phyloP scores from a whole-genome alignment of 2,888 invertebrate genomes.

The Aplocera efformata region DNA sequence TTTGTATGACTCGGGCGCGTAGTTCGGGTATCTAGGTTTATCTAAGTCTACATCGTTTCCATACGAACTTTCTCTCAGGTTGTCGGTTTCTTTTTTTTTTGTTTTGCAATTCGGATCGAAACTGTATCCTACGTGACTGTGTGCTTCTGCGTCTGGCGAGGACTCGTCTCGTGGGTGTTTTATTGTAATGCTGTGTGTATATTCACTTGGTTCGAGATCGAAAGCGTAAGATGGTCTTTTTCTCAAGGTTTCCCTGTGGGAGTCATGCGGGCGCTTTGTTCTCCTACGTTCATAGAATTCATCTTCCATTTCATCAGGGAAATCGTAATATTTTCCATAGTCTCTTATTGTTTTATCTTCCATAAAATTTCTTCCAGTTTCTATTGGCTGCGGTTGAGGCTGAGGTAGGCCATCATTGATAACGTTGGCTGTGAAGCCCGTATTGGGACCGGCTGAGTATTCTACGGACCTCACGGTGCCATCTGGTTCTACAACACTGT shows the following conservation, averaged over 20 bases:
- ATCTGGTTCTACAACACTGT: conserved; percentile 85
- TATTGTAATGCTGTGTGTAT: conserved; percentile 62
- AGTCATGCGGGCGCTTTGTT: conserved; percentile 48
- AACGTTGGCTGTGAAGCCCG: conserved; percentile 80
- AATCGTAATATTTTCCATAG: conserved; percentile 59
- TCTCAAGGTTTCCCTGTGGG: conserved; percentile 48
- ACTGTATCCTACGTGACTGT: conserved; percentile 60
- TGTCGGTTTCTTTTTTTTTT: conserved; percentile 55
- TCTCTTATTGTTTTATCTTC: conserved; percentile 62
- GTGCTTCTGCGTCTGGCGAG: conserved; percentile 45
- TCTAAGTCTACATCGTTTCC: conserved; percentile 50
- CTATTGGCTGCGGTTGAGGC: conserved; percentile 9
- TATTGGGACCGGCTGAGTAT: conserved; percentile 80
- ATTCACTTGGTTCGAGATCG: conserved; percentile 64
- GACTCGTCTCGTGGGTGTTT: conserved; percentile 61
- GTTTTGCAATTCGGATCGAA: conserved; percentile 66
- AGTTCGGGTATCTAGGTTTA: conserved; percentile 51
- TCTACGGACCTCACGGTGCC: conserved; percentile 82
- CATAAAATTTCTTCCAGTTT: conserved; percentile 35
- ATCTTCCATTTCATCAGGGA: conserved; percentile 53
- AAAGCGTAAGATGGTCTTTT: conserved; percentile 54
- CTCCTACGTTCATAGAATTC: conserved; percentile 54
- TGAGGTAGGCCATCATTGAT: conserved; percentile 64
- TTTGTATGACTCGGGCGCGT: conserved; percentile 45
- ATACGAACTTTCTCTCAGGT: conserved; percentile 43